A percentile compares a stretch with the other conserved stretches of the same genome.
Evolutionary conservation across 2,797 vertebrate genomes (phyloP).

Genomic region (Cossypha dichroa): DNA sequence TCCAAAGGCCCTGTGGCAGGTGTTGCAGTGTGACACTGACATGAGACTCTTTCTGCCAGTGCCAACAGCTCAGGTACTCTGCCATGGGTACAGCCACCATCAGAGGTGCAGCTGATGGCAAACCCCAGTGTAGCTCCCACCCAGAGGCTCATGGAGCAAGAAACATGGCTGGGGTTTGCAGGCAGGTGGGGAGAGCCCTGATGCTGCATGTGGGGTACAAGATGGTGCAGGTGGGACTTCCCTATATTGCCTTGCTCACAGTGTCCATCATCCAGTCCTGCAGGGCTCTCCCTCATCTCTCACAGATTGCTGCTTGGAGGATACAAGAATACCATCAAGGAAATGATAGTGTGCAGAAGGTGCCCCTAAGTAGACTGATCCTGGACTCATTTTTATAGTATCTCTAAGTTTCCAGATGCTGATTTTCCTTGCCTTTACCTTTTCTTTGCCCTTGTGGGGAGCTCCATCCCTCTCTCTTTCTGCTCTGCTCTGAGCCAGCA

Average conservation of each 20-base stretch:
- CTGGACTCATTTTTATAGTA: not conserved
- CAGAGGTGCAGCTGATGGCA: not conserved
- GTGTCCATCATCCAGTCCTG: too few relatives aligned
- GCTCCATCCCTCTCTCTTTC: not conserved
- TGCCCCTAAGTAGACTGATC: not conserved
- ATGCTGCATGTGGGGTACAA: not conserved
- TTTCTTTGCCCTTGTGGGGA: not conserved
- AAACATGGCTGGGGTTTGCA: rapidly evolving
- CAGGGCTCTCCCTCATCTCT: not conserved
- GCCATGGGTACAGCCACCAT: rapidly evolving
- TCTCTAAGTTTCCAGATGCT: not conserved
- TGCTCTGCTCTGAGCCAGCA: not conserved
- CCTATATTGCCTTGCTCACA: not conserved
- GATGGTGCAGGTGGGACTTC: not conserved
- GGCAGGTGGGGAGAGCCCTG: rapidly evolving
- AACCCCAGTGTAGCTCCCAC: rapidly evolving
- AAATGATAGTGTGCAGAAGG: not conserved
- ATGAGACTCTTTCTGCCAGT: rapidly evolving
- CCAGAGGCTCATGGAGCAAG: rapidly evolving
- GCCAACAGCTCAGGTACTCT: not conserved
- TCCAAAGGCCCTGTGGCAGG: not conserved
- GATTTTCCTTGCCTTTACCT: not conserved
- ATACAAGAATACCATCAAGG: not conserved
- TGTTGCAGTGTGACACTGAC: rapidly evolving
- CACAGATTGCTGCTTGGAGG: not conserved